Percentiles rank a stretch among this genome's conserved stretches.
phyloP scores from a whole-genome alignment of 2,797 vertebrate species.

The Rallus crepitans region DNA sequence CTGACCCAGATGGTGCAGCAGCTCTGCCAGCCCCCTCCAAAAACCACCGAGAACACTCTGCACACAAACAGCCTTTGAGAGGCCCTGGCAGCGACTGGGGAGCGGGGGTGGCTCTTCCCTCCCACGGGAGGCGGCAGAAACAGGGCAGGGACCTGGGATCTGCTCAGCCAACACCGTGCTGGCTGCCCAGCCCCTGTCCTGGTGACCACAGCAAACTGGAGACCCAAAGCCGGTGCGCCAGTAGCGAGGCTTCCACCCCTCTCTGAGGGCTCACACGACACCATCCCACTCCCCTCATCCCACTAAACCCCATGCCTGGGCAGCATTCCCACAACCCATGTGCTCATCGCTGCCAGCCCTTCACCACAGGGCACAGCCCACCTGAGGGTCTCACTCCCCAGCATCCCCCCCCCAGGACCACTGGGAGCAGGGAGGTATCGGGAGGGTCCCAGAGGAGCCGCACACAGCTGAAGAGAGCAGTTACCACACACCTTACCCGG shows the following conservation, averaged over 20 bases:
- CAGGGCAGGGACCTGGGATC: rapidly evolving
- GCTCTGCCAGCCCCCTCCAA: slow-evolving; percentile 26
- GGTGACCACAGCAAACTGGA: rapidly evolving
- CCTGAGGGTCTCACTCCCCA: rapidly evolving
- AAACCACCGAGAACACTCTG: slow-evolving; percentile 27
- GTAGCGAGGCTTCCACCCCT: not conserved
- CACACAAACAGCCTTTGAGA: slow-evolving; percentile 67
- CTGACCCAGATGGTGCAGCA: slow-evolving; percentile 65
- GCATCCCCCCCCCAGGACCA: rapidly evolving
- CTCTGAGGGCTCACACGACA: rapidly evolving
- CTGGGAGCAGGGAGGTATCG: rapidly evolving
- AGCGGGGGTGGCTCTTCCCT: not conserved
- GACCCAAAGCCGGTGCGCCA: rapidly evolving
- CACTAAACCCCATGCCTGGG: rapidly evolving
- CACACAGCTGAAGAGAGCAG: rapidly evolving
- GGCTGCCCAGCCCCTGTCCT: not conserved
- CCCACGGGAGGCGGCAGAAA: not conserved
- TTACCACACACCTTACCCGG: rapidly evolving
- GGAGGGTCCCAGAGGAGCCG: no score
- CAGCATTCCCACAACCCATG: not conserved
- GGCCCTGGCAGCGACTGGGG: not conserved
- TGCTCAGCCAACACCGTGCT: not conserved
- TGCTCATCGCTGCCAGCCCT: not conserved
- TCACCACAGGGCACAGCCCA: not conserved
- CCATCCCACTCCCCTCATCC: not conserved